phyloP scores from a whole-genome alignment of 2,888 invertebrate species.

The Phalangium opilio region DNA sequence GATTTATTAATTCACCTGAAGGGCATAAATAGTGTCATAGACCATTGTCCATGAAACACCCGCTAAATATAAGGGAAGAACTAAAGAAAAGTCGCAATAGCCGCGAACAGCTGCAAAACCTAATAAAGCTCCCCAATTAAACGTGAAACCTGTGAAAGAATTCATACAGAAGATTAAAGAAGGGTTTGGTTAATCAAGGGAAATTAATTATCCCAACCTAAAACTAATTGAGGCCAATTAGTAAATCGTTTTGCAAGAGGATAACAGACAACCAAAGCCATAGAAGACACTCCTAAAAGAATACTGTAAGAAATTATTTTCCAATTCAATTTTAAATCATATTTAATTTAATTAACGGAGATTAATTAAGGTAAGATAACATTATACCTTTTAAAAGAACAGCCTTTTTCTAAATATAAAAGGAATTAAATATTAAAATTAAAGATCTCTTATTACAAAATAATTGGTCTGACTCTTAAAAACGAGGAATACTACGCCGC shows the following conservation, averaged over 20 bases:
- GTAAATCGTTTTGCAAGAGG: slow-evolving; percentile 88
- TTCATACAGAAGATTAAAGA: slow-evolving; percentile 7
- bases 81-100: slow-evolving; percentile 40
- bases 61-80: slow-evolving; percentile 70
- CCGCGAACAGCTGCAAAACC: slow-evolving; percentile 81
- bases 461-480: no score
- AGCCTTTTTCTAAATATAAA: no score
- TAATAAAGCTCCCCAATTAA: slow-evolving; percentile 91
- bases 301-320: slow-evolving; percentile 30
- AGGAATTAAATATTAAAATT: no score
- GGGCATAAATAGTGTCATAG: slow-evolving; percentile 97
- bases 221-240: slow-evolving; percentile 85
- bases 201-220: slow-evolving; percentile 31
- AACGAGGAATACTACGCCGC: no score
- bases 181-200: no score
- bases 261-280: slow-evolving; percentile 66
- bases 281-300: slow-evolving; percentile 35
- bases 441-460: no score
- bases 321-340: not conserved
- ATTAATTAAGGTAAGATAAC: not conserved
- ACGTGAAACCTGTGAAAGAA: slow-evolving; percentile 63
- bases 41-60: slow-evolving; percentile 90
- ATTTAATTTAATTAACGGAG: not conserved
- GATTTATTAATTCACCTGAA: slow-evolving; percentile 52
- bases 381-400: no score